phyloP scores from a whole-genome alignment of 2,888 invertebrate species.

The Nycteola revayana region DNA sequence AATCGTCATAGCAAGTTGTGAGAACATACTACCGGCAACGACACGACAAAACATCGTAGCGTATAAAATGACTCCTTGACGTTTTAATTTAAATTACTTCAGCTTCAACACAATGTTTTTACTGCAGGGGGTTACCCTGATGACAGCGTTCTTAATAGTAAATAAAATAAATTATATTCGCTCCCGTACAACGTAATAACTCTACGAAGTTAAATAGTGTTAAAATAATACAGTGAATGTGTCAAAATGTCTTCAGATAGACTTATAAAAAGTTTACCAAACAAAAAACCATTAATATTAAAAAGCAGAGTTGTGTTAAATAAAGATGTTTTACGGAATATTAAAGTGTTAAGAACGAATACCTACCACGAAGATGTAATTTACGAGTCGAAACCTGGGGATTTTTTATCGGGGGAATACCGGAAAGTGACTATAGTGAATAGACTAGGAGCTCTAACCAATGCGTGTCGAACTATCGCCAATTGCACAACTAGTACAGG shows the following conservation, averaged over 20 bases:
- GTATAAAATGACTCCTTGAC: too few relatives aligned
- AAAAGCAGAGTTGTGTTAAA: conserved; percentile 19
- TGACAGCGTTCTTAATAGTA: too few relatives aligned
- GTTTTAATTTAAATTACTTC: too few relatives aligned
- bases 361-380: conserved; percentile 21
- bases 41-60: too few relatives aligned
- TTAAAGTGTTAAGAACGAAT: conserved; percentile 16
- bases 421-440: conserved; percentile 45
- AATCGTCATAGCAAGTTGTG: too few relatives aligned
- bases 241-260: neutral
- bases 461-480: conserved; percentile 49
- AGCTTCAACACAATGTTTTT: too few relatives aligned
- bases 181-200: too few relatives aligned
- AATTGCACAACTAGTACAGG: conserved; percentile 30
- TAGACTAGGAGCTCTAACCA: conserved; percentile 35
- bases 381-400: conserved; percentile 27
- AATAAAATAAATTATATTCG: too few relatives aligned
- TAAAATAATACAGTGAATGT: too few relatives aligned
- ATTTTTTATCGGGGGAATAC: conserved; percentile 49
- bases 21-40: too few relatives aligned
- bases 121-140: too few relatives aligned
- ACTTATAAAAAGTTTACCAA: neutral
- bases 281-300: conserved; percentile 12
- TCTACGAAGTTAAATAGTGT: too few relatives aligned
- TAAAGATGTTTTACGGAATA: conserved; percentile 12